These are phyloP conservation scores for Coracopsis vasa DNA, from an alignment of 2,113 vertebrate genomes.

Conservation along the genomic window DNA sequence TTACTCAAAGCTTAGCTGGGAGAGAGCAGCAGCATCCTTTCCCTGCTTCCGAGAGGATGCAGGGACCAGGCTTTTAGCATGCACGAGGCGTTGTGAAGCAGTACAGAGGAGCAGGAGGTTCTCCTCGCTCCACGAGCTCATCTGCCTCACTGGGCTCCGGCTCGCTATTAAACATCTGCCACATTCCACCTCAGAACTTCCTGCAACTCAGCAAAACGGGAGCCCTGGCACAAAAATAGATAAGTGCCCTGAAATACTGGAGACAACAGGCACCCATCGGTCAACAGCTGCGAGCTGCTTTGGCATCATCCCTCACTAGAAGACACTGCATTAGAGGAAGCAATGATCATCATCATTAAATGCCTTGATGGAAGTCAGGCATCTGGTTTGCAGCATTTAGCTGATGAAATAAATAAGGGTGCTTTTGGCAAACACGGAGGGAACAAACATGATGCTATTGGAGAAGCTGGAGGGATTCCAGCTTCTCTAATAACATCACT, in stretches of 20 bases:
- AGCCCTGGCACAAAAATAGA: not conserved
- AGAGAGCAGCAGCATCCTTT: not conserved
- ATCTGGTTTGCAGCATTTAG: slow-evolving; percentile 37
- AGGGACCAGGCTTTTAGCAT: rapidly evolving
- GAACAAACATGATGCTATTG: slow-evolving; percentile 58
- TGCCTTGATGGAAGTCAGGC: slow-evolving; percentile 12
- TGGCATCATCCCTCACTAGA: not conserved
- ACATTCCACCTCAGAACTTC: slow-evolving; percentile 6
- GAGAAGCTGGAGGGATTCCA: slow-evolving; percentile 46
- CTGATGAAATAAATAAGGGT: slow-evolving; percentile 62
- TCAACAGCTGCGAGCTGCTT: not conserved
- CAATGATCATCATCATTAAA: slow-evolving; percentile 19
- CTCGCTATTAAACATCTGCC: not conserved
- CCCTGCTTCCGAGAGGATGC: not conserved
- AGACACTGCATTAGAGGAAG: slow-evolving; percentile 31
- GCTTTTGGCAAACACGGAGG: not conserved
- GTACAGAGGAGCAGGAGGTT: not conserved
- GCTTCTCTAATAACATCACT: not conserved
- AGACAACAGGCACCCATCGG: slow-evolving; percentile 14
- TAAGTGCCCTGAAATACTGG: not conserved
- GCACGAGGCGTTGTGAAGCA: not conserved
- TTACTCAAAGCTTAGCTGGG: not conserved
- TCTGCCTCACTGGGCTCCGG: not conserved
- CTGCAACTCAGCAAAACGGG: slow-evolving; percentile 6
- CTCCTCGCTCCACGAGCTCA: not conserved